Conservation (phyloP, 2,797 vertebrate genomes). For the Hipposideros larvatus region DNA sequence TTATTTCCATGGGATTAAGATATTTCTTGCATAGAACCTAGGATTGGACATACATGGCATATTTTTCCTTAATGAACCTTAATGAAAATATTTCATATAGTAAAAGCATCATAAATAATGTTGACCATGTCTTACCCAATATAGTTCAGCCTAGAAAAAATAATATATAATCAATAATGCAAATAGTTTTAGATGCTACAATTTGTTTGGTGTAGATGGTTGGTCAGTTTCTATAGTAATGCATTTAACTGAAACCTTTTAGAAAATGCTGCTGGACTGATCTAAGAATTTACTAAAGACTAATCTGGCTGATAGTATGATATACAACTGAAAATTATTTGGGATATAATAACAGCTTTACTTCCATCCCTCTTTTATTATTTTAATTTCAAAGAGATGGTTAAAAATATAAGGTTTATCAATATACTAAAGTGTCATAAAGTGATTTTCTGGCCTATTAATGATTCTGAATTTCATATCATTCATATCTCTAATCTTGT, state of each 20-base stretch:
- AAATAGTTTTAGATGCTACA: slow-evolving; percentile 53
- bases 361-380: slow-evolving; percentile 1
- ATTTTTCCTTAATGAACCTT: slow-evolving; percentile 1
- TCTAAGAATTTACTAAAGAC: slow-evolving; percentile 54
- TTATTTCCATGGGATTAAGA: slow-evolving; percentile 19
- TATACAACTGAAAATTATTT: not conserved
- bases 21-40: not conserved
- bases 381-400: slow-evolving; percentile 60
- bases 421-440: not conserved
- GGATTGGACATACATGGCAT: not conserved
- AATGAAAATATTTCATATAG: slow-evolving; percentile 42
- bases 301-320: not conserved
- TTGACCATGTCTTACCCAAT: not conserved
- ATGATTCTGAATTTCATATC: slow-evolving; percentile 31
- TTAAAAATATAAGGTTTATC: slow-evolving; percentile 36
- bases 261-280: slow-evolving; percentile 28
- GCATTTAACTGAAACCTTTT: slow-evolving; percentile 23
- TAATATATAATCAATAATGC: slow-evolving; percentile 13
- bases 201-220: not conserved
- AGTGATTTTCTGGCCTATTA: slow-evolving; percentile 20
- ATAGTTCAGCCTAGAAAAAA: slow-evolving; percentile 51
- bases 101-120: slow-evolving; percentile 42
- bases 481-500: not conserved
- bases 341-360: not conserved
- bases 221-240: slow-evolving; percentile 35